Base-by-base conservation (phyloP, 2,113 vertebrate species). In the Trematocara zebra region DNA sequence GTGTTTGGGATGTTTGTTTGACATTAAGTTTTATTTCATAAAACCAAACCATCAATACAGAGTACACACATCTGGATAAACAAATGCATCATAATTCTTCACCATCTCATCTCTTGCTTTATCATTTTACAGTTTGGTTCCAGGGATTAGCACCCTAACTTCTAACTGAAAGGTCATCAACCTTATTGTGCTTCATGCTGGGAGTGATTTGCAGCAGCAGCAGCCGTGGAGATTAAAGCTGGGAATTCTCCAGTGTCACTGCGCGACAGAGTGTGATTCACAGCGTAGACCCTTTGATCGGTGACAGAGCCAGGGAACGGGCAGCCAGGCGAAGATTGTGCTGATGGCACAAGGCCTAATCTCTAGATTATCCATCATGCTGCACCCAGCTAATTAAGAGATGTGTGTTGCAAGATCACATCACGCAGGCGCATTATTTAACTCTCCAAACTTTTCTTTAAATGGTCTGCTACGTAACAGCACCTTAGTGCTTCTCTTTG, bases 361-460 rank as follows among this genome's bases (percentile, higher is more conserved):
- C 92, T 88, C 74, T 61, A 89, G 91, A 95, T 94, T 94, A 94
- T 86, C 84, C 86, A 57, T 94, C 91, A 91, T 69, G 83, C 88
- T 91, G 84, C 84, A 80, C 82, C 78, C 85, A 6, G 91, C 84
- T 92, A 92, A 93, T 95, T 92, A 92, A 90, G 90, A 92, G 86
- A 78, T 40, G 76, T 80, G 69, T 87, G 69, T 81, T 69, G 64
- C 76, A 84, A 33, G 81, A 85, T 91, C 61, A 81, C 69, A 26
- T 90, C 79, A 72, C 28, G n/a, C 76, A 74, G 81, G 28, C 4
- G 9, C 69, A 69, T 61, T 83, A 82, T 88, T 90, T 81, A 84
- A 86, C 80, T 81, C 44, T 18, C 54, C 1, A 61, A 83, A 82
- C 44, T 84, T 92, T 82, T 81, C 28, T 80, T 87, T 18, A 69